Conservation (phyloP, 92 coral and sea anemone genomes). For the Epizoanthus fatuus region DNA sequence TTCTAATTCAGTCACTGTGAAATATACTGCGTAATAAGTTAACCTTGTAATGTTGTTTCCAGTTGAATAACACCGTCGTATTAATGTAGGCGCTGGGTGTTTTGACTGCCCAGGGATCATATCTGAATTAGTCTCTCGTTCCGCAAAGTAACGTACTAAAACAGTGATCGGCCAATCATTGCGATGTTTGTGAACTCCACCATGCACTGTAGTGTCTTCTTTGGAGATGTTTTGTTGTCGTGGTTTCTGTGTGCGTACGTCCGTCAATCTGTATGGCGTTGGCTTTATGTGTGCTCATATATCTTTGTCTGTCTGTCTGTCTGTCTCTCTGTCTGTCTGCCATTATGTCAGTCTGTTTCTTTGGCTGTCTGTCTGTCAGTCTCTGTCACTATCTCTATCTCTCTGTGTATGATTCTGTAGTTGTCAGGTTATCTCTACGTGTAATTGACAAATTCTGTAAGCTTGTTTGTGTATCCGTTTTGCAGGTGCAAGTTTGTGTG, state of each 20-base stretch:
- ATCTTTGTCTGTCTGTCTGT: not conserved
- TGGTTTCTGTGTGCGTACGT: no score
- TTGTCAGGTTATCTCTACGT: not conserved
- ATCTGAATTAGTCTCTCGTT: not conserved
- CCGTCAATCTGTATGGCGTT: not conserved
- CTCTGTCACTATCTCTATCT: not conserved
- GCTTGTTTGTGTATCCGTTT: no score
- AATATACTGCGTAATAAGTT: no score
- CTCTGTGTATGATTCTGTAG: not conserved
- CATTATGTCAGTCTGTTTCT: not conserved
- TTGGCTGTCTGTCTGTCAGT: not conserved
- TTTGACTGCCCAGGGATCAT: constrained; percentile 32
- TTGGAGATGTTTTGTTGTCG: no score
- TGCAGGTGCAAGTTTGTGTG: no score
- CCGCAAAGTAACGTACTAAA: no score
- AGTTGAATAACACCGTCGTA: not conserved
- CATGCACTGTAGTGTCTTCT: no score
- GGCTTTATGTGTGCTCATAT: not conserved
- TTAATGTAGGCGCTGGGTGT: constrained; percentile 29
- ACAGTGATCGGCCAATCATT: not conserved
- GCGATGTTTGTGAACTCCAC: no score
- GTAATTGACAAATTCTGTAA: no score
- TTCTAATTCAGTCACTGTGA: no score
- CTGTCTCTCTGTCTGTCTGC: not conserved
- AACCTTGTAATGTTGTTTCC: no score